phyloP scores from a whole-genome alignment of 2,113 vertebrate species.

The Gallinago undulata region DNA sequence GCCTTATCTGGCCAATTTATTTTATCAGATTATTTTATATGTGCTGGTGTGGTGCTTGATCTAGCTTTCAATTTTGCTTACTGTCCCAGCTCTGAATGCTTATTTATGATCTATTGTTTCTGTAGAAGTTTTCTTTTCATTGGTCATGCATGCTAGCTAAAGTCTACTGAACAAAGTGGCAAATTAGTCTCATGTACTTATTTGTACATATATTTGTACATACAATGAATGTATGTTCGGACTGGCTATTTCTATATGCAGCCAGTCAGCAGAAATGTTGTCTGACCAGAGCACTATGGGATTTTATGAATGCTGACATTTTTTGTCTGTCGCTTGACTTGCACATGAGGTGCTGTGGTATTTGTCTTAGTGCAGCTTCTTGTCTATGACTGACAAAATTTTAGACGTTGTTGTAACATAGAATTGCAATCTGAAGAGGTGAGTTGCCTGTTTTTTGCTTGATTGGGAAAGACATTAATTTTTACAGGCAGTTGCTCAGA shows the following conservation, averaged over 20 bases:
- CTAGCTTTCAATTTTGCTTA: background rate
- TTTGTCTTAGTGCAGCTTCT: background rate
- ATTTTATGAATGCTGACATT: background rate
- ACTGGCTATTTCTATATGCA: background rate
- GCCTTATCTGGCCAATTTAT: background rate
- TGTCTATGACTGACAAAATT: background rate
- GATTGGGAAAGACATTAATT: background rate
- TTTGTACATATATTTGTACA: background rate
- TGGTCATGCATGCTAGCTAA: background rate
- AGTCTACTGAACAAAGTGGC: background rate
- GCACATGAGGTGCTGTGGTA: background rate
- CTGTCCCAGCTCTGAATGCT: background rate
- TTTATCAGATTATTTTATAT: background rate
- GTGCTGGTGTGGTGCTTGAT: background rate
- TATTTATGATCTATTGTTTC: background rate
- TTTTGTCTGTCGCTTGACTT: background rate
- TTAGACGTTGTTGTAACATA: background rate
- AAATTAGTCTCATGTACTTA: background rate
- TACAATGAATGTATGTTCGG: background rate
- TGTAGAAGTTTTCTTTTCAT: background rate
- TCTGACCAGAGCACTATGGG: background rate
- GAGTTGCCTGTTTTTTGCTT: constrained; percentile 27
- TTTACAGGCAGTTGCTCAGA: constrained; percentile 12
- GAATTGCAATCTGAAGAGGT: background rate
- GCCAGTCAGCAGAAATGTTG: rapidly evolving